Evolutionary conservation across 2,888 invertebrate species (phyloP).

Genomic region (Sympetrum striolatum): DNA sequence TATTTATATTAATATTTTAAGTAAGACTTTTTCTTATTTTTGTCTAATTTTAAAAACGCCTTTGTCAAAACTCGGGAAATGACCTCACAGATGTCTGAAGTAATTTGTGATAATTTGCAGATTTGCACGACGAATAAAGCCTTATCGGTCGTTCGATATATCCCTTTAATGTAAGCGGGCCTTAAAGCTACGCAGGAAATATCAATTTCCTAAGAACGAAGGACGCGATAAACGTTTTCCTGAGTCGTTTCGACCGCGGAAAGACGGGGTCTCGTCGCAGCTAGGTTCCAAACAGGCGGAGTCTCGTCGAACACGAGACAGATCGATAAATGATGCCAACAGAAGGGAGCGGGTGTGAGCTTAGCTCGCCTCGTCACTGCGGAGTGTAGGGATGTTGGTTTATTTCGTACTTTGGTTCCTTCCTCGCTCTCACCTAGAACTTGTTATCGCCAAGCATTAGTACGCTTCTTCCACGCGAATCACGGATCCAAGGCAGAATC

Average conservation of each 20-base stretch:
- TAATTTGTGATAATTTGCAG: too few relatives aligned
- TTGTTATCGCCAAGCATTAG: neutral
- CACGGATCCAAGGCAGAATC: neutral
- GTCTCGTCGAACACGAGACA: neutral
- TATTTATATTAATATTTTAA: too few relatives aligned
- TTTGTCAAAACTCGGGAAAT: too few relatives aligned
- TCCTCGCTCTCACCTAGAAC: neutral
- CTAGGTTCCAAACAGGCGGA: neutral
- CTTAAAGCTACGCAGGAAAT: too few relatives aligned
- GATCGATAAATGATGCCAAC: slow-evolving; percentile 16
- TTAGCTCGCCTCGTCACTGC: neutral
- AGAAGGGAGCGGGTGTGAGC: slow-evolving; percentile 10
- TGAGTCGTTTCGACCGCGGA: neutral
- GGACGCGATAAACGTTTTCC: too few relatives aligned
- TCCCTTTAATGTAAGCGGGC: too few relatives aligned
- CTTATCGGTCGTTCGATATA: too few relatives aligned
- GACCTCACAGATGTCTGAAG: too few relatives aligned
- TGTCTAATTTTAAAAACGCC: too few relatives aligned
- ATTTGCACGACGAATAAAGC: too few relatives aligned
- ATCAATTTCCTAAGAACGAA: too few relatives aligned
- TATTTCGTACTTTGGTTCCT: neutral
- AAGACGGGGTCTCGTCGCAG: neutral
- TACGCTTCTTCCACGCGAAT: neutral
- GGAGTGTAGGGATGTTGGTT: neutral
- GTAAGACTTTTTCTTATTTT: too few relatives aligned